Evolutionary conservation across 64 coral and sea anemone species (phyloP).

Genomic region (Porites lutea): DNA sequence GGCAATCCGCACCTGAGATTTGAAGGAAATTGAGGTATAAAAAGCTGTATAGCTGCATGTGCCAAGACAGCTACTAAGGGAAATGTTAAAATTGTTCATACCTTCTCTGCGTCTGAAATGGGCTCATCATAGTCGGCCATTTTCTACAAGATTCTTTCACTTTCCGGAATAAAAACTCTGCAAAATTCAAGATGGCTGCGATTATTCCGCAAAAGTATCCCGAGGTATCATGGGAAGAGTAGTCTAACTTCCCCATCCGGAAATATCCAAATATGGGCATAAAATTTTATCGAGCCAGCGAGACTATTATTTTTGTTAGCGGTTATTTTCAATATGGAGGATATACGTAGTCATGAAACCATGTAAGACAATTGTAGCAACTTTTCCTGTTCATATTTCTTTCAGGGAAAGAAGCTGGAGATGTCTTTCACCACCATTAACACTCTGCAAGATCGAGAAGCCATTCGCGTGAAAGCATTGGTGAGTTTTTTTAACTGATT

Average conservation of each 20-base stretch:
- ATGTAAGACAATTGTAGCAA: too few species aligned
- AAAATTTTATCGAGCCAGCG: constrained; percentile 32
- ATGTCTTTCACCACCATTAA: constrained; percentile 26
- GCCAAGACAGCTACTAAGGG: neutral
- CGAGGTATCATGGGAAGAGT: constrained; percentile 73
- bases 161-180: constrained; percentile 6
- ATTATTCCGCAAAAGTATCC: constrained; percentile 29
- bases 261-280: constrained; percentile 67
- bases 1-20: constrained; percentile 94
- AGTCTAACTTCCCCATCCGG: constrained; percentile 7
- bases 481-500: constrained; percentile 38
- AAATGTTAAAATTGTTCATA: constrained; percentile 40
- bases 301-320: neutral
- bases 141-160: constrained; percentile 64
- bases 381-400: neutral
- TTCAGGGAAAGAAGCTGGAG: neutral
- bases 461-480: constrained; percentile 90
- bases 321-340: neutral
- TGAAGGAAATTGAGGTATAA: constrained; percentile 40
- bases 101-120: constrained; percentile 95
- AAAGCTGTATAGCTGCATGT: neutral
- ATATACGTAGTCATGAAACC: too few species aligned
- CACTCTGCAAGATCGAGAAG: constrained; percentile 83
- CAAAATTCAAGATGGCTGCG: constrained; percentile 86
- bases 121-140: constrained; percentile 97